A percentile compares a stretch with the other conserved stretches of the same genome.
These are phyloP conservation scores for Riparia riparia DNA, from an alignment of 2,113 vertebrate species.

Conservation along the genomic window DNA sequence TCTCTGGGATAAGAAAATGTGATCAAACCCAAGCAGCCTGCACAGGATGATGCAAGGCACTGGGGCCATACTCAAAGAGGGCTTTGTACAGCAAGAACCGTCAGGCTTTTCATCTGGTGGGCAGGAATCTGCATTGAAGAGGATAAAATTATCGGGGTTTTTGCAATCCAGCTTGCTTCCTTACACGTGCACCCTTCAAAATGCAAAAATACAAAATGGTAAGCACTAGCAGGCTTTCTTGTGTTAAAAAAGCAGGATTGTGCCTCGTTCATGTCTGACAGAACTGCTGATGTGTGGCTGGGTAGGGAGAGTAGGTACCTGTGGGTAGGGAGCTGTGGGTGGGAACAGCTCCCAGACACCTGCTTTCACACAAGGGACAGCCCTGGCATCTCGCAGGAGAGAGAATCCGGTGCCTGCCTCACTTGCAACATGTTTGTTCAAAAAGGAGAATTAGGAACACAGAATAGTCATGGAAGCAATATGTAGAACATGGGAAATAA, in stretches of 20 bases:
- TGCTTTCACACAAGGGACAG: neutral
- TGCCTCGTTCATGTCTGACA: rapidly evolving
- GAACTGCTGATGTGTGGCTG: neutral
- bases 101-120: neutral
- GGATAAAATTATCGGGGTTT: neutral
- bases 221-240: neutral
- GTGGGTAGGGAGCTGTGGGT: neutral
- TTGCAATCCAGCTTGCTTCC: neutral
- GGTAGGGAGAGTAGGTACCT: neutral
- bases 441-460: neutral
- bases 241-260: neutral
- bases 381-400: neutral
- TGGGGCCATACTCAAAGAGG: neutral
- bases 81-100: neutral
- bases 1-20: neutral
- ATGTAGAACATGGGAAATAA: neutral
- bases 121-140: neutral
- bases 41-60: neutral
- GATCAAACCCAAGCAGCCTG: neutral
- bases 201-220: neutral
- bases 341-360: neutral
- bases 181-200: neutral
- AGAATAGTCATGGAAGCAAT: neutral
- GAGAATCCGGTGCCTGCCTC: neutral
- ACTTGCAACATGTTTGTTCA: neutral